Evolutionary conservation across 2,113 vertebrate species (phyloP).

Genomic region (Perca schrenkii): DNA sequence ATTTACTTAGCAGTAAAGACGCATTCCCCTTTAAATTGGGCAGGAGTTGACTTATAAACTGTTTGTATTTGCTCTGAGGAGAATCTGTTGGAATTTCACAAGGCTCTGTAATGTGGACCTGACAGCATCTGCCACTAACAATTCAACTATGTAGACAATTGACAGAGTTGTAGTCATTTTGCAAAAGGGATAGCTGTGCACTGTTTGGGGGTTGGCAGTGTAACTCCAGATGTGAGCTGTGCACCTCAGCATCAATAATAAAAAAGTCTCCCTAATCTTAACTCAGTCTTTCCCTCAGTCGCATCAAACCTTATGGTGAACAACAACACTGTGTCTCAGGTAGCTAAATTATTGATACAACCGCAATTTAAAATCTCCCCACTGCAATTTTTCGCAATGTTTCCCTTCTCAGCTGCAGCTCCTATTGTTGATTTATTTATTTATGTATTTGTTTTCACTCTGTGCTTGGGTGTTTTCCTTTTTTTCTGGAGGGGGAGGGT

Average conservation of each 20-base stretch:
- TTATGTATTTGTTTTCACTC: conserved; percentile 85
- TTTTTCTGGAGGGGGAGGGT: conserved; percentile 54
- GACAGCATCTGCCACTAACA: conserved; percentile 56
- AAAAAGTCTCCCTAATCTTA: conserved; percentile 77
- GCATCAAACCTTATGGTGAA: conserved; percentile 76
- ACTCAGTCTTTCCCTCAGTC: conserved; percentile 76
- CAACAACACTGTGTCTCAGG: conserved; percentile 77
- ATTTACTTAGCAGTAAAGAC: conserved; percentile 61
- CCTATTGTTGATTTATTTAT: conserved; percentile 85
- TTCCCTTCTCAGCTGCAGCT: conserved; percentile 66
- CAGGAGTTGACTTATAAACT: conserved; percentile 59
- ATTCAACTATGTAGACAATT: conserved; percentile 65
- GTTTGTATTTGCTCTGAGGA: conserved; percentile 64
- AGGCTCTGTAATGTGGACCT: conserved; percentile 58
- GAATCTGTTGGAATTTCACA: conserved; percentile 75
- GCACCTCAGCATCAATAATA: conserved; percentile 78
- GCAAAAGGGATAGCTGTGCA: conserved; percentile 59
- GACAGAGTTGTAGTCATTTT: conserved; percentile 68
- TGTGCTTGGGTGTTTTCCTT: conserved; percentile 64
- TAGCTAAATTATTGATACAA: conserved; percentile 82
- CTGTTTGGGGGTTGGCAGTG: conserved; percentile 66
- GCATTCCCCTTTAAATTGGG: conserved; percentile 46
- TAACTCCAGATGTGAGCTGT: conserved; percentile 77
- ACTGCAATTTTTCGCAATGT: conserved; percentile 73
- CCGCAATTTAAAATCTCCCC: conserved; percentile 80